phyloP scores from a whole-genome alignment of 92 coral and sea anemone genomes.

The Umimayanthus kanabou region DNA sequence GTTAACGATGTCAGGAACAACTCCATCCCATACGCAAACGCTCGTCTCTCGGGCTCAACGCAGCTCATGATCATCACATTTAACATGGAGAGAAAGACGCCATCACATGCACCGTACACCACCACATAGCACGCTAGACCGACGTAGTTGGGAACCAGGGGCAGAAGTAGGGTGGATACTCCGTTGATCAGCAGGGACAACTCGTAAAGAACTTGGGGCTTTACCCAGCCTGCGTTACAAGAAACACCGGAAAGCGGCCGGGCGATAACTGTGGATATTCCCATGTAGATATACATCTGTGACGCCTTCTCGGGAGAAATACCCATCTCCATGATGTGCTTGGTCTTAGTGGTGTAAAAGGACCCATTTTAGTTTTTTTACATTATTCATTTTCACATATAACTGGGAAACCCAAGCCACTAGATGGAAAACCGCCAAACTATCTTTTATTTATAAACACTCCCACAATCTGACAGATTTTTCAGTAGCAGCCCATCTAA shows the following conservation, averaged over 20 bases:
- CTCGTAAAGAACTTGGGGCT: background rate
- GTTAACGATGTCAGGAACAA: background rate
- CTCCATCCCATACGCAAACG: background rate
- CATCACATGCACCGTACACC: background rate
- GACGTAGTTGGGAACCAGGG: background rate
- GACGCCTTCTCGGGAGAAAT: background rate
- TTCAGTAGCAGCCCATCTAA: no score
- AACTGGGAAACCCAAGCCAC: no score
- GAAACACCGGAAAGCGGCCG: background rate
- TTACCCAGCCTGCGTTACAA: background rate
- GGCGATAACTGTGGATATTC: background rate
- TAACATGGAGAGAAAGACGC: background rate
- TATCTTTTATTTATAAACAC: no score
- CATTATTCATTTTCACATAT: no score
- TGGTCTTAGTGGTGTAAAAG: background rate
- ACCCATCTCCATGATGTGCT: background rate
- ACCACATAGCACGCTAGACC: background rate
- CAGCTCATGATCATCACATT: background rate
- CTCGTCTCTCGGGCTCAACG: background rate
- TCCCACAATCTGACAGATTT: no score
- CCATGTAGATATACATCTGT: background rate
- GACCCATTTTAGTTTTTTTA: no score
- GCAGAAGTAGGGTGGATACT: background rate
- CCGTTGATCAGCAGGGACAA: background rate
- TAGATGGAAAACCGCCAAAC: no score